phyloP scores from a whole-genome alignment of 2,113 vertebrate species.

The Cryptoleucopteryx plumbea region DNA sequence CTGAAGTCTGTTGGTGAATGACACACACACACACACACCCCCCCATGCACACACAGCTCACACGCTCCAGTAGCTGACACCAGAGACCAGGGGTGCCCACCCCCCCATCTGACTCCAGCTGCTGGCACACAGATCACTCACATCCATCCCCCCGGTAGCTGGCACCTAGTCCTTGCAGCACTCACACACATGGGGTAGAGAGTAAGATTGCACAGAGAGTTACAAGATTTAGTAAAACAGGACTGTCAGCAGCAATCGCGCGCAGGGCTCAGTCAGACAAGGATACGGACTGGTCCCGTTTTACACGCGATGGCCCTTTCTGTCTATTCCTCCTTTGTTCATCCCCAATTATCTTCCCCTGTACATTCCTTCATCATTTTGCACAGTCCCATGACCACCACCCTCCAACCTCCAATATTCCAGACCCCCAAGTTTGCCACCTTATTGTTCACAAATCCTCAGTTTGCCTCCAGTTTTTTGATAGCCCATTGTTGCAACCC shows the following conservation, averaged over 20 bases:
- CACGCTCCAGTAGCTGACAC: not conserved
- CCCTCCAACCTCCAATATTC: not conserved
- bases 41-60: fast-evolving
- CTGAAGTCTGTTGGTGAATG: not conserved
- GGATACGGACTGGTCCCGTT: not conserved
- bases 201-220: not conserved
- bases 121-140: not conserved
- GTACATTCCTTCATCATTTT: not conserved
- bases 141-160: not conserved
- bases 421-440: not conserved
- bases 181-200: not conserved
- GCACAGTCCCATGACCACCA: not conserved
- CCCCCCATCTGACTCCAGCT: not conserved
- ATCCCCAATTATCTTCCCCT: not conserved
- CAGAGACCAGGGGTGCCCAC: not conserved
- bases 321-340: not conserved
- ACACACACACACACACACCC: not conserved
- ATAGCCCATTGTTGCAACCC: not conserved
- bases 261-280: not conserved
- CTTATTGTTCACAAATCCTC: not conserved
- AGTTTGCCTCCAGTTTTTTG: not conserved
- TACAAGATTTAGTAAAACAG: not conserved
- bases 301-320: not conserved
- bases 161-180: not conserved
- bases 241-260: no score